These are phyloP conservation scores for Phyllostomus discolor DNA, from an alignment of 2,113 vertebrate genomes.

Conservation along the genomic window DNA sequence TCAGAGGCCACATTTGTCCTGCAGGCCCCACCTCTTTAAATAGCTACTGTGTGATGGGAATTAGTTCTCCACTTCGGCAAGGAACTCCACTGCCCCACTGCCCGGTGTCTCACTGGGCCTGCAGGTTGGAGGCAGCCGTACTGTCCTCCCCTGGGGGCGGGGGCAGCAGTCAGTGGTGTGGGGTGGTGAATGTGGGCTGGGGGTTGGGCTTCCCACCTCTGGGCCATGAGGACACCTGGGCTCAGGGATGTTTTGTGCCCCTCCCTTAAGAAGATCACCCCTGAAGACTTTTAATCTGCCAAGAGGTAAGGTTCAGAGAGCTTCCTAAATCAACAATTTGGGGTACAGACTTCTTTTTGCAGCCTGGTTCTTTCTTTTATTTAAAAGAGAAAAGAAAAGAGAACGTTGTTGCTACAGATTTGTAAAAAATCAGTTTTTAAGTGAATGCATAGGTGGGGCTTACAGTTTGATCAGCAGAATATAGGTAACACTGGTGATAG, in stretches of 20 bases:
- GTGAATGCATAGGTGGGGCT: neutral
- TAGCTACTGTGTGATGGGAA: constrained; percentile 67
- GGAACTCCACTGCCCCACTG: constrained; percentile 34
- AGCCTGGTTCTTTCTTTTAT: constrained; percentile 40
- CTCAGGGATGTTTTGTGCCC: constrained; percentile 17
- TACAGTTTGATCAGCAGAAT: neutral
- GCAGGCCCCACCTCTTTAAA: constrained; percentile 79
- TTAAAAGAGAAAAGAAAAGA: constrained; percentile 46
- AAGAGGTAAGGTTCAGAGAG: constrained; percentile 75
- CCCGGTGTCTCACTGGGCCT: constrained; percentile 67
- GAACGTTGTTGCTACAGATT: constrained; percentile 33
- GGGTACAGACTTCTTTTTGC: neutral
- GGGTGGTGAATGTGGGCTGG: constrained; percentile 26
- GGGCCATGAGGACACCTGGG: constrained; percentile 41
- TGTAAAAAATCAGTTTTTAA: constrained; percentile 55
- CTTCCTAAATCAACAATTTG: constrained; percentile 52
- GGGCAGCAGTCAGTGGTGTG: constrained; percentile 15
- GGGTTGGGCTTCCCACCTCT: constrained; percentile 6
- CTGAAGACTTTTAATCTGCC: constrained; percentile 29
- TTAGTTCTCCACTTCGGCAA: constrained; percentile 54
- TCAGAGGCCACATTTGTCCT: constrained; percentile 75
- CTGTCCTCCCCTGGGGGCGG: constrained; percentile 50
- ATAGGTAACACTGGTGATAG: neutral
- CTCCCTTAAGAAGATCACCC: constrained; percentile 48
- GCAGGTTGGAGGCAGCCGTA: constrained; percentile 40